Evolutionary conservation across 2,113 vertebrate genomes (phyloP).

Genomic region (Danio rerio): DNA sequence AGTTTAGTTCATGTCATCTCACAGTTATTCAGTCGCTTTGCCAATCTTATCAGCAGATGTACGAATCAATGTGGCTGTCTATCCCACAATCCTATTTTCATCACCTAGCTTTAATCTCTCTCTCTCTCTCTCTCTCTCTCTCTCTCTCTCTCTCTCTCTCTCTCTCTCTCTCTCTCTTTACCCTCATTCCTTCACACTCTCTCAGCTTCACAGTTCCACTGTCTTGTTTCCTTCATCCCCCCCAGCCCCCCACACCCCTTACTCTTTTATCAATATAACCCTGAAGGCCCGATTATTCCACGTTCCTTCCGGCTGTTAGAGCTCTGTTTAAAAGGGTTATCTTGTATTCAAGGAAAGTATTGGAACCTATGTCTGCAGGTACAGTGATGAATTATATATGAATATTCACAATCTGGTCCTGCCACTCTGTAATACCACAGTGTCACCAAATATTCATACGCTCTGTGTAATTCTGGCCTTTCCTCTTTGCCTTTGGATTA

Average conservation of each 20-base stretch:
- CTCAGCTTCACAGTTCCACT: background rate
- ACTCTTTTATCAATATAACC: conserved; percentile 19
- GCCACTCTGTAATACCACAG: conserved; percentile 45
- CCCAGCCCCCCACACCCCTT: background rate
- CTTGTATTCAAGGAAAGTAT: conserved; percentile 44
- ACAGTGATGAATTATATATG: conserved; percentile 53
- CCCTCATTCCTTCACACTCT: background rate
- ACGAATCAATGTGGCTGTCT: conserved; percentile 29
- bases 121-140: background rate
- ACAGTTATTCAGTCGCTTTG: conserved; percentile 1
- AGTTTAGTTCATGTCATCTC: conserved; percentile 3
- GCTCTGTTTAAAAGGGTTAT: conserved; percentile 28
- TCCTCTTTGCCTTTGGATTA: background rate
- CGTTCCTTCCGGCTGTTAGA: background rate
- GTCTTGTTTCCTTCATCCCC: background rate
- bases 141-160: background rate
- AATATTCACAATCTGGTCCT: conserved; percentile 50
- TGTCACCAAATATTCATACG: conserved; percentile 56
- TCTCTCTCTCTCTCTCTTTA: background rate
- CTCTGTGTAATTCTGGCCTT: conserved; percentile 25
- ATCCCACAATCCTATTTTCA: conserved; percentile 15
- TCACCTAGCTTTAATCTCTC: conserved; percentile 30
- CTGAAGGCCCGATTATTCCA: conserved; percentile 23
- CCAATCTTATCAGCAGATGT: conserved; percentile 31
- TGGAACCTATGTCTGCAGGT: conserved; percentile 13